Conservation (phyloP, 1,140 invertebrate species). For the Leptinotarsa lineolata region DNA sequence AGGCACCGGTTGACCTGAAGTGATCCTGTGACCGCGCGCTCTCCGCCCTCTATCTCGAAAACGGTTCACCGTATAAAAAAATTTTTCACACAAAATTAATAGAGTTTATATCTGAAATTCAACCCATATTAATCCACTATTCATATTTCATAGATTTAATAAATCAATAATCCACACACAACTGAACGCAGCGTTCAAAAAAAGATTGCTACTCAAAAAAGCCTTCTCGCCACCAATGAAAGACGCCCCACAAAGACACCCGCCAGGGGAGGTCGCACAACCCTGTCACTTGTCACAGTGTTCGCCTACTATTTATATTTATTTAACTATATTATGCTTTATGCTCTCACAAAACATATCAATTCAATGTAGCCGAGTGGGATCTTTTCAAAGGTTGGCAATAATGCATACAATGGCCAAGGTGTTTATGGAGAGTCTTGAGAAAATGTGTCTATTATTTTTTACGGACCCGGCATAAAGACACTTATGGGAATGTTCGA, state of each 20-base stretch:
- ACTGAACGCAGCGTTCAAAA: too few relatives aligned
- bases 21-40: too few relatives aligned
- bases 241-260: slow-evolving; percentile 34
- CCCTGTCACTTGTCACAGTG: slow-evolving; percentile 45
- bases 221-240: neutral
- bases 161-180: too few relatives aligned
- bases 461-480: slow-evolving; percentile 1
- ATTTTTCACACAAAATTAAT: too few relatives aligned
- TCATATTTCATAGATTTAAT: too few relatives aligned
- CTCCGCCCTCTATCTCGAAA: too few relatives aligned
- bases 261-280: slow-evolving; percentile 33
- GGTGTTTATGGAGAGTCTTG: slow-evolving; percentile 20
- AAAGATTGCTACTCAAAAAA: neutral
- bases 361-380: slow-evolving; percentile 10
- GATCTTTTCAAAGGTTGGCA: slow-evolving; percentile 12
- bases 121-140: too few relatives aligned
- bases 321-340: slow-evolving; percentile 30
- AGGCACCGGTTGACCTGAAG: too few relatives aligned
- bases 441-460: slow-evolving; percentile 28
- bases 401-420: slow-evolving; percentile 16
- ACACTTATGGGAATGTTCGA: slow-evolving; percentile 15
- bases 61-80: too few relatives aligned
- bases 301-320: slow-evolving; percentile 47
- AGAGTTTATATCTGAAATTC: too few relatives aligned
- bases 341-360: slow-evolving; percentile 18